Evolutionary conservation across 2,888 invertebrate genomes (phyloP).

Genomic region (Tuta absoluta): DNA sequence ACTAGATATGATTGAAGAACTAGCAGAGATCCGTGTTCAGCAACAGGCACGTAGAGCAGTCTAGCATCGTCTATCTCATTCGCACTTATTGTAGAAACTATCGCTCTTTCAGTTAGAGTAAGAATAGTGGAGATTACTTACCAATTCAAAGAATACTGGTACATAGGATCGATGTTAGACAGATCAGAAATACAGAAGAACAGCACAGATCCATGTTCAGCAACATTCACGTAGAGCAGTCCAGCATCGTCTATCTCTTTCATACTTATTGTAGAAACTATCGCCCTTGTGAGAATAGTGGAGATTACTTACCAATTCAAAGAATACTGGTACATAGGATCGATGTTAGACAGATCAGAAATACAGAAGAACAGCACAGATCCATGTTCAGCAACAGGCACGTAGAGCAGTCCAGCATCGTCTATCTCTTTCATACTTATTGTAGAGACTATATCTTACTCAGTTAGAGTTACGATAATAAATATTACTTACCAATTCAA

Average conservation of each 20-base stretch:
- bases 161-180: slow-evolving; percentile 91
- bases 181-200: slow-evolving; percentile 92
- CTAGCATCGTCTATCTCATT: slow-evolving; percentile 92
- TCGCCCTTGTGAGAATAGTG: too few relatives aligned
- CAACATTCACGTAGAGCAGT: too few relatives aligned
- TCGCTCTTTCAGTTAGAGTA: not conserved
- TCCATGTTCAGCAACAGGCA: slow-evolving; percentile 92
- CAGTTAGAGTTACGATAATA: not conserved
- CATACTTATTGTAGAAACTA: too few relatives aligned
- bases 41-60: slow-evolving; percentile 93
- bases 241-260: too few relatives aligned
- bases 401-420: slow-evolving; percentile 90
- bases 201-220: slow-evolving; percentile 67
- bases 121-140: slow-evolving; percentile 43
- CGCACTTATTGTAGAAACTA: slow-evolving; percentile 83
- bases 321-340: slow-evolving; percentile 95
- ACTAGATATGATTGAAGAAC: too few relatives aligned
- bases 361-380: slow-evolving; percentile 91
- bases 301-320: slow-evolving; percentile 84
- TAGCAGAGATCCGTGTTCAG: too few relatives aligned
- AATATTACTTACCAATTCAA: slow-evolving; percentile 84
- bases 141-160: slow-evolving; percentile 96
- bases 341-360: slow-evolving; percentile 92
- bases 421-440: slow-evolving; percentile 94
- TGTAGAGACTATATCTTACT: slow-evolving; percentile 40